These are phyloP conservation scores for Anagrus nilaparvatae DNA, from an alignment of 1,140 invertebrate species.

Conservation along the genomic window DNA sequence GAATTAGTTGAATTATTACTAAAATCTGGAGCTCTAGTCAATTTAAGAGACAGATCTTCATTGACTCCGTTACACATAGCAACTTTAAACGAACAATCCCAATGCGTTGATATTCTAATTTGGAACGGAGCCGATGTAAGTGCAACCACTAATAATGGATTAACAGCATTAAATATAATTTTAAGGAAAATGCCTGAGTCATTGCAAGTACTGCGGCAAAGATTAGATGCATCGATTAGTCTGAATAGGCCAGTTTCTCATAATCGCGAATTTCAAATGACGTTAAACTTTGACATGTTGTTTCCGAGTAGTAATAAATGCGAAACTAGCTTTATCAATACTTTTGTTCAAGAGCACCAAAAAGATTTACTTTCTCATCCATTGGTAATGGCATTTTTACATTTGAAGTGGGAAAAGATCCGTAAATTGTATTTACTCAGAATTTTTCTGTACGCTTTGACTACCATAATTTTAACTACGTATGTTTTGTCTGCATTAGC, in stretches of 20 bases:
- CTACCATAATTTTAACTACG: conserved; percentile 48
- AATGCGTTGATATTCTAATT: conserved; percentile 51
- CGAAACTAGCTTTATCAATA: conserved; percentile 51
- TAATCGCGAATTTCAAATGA: conserved; percentile 50
- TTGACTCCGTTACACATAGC: conserved; percentile 60
- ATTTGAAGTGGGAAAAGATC: conserved; percentile 57
- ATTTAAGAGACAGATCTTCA: conserved; percentile 53
- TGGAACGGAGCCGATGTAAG: conserved; percentile 56
- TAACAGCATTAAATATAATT: conserved; percentile 52
- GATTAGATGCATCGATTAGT: conserved; percentile 47
- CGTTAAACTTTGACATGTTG: conserved; percentile 47
- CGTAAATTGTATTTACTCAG: conserved; percentile 52
- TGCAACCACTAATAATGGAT: conserved; percentile 47
- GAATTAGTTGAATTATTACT: conserved; percentile 47
- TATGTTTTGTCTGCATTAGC: conserved; percentile 47
- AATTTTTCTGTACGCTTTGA: conserved; percentile 50
- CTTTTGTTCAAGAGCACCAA: conserved; percentile 48
- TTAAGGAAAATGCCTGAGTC: conserved; percentile 50
- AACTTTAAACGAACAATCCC: conserved; percentile 50
- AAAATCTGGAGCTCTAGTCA: conserved; percentile 44
- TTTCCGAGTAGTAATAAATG: conserved; percentile 47
- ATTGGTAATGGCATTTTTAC: conserved; percentile 50
- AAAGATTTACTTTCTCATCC: conserved; percentile 54
- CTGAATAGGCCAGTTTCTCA: conserved; percentile 43
- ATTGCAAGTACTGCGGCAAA: conserved; percentile 44